Percentiles rank a stretch among this genome's conserved stretches.
Evolutionary conservation across 2,888 invertebrate species (phyloP).

Genomic region (Chironomus riparius): DNA sequence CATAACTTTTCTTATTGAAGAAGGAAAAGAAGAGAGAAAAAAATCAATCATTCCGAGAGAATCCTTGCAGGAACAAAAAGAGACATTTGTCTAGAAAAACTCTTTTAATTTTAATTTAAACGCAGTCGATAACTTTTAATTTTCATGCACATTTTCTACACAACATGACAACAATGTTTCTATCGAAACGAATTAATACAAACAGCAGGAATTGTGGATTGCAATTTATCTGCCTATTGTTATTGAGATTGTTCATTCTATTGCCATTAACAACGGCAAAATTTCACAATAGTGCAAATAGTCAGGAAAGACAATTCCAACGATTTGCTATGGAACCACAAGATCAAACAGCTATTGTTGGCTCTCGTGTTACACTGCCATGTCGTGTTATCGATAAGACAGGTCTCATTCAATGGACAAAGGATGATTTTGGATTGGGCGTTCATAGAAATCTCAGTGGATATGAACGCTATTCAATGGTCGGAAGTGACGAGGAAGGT

Average conservation of each 20-base stretch:
- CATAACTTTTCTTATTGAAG: not conserved
- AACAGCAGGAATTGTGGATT: not conserved
- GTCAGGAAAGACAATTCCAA: conserved; percentile 47
- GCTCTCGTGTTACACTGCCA: conserved; percentile 77
- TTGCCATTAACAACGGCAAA: conserved; percentile 3
- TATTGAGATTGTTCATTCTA: not conserved
- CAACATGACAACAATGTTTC: conserved; percentile 25
- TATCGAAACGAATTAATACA: conserved; percentile 7
- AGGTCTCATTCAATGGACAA: conserved; percentile 93
- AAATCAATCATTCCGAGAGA: not conserved
- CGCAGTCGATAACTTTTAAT: not conserved
- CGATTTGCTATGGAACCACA: conserved; percentile 86
- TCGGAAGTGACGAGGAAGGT: conserved; percentile 90
- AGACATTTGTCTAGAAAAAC: not conserved
- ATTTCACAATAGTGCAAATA: not conserved
- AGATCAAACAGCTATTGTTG: conserved; percentile 82
- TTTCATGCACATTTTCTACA: not conserved
- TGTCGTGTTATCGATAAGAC: conserved; percentile 82
- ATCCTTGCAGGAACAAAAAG: not conserved
- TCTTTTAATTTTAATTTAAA: not conserved
- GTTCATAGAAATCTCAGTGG: conserved; percentile 81
- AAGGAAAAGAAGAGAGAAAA: not conserved
- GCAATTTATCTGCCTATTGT: conserved; percentile 8
- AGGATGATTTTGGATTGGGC: conserved; percentile 92
- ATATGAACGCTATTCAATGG: conserved; percentile 90